Base-by-base conservation (phyloP, 2,888 invertebrate species). In the Dynastes hyllus region DNA sequence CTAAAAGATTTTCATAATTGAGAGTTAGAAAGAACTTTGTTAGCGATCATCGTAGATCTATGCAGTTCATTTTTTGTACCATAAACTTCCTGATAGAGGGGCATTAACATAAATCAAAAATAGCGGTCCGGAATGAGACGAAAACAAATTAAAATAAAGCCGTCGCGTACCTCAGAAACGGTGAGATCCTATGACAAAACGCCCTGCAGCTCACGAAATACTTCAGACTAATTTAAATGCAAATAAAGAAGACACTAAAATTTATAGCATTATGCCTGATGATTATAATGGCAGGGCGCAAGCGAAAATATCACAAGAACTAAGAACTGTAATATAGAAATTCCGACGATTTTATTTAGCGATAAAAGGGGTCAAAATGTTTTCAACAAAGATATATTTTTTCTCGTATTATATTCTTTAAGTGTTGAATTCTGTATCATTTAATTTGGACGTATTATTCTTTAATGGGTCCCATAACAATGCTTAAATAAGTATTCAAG, bases 401-500 rank as follows among this genome's bases (percentile, higher is more conserved):
- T 32, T 32, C 32, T 32, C 32, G 32, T 32, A 32, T 32, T 32
- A 32, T 32, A 32, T 32, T 32, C 32, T 5, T 5, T 32, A 32
- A 32, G 32, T 32, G 32, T 32, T 45, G 45, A 45, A 45, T 45
- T 45, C 45, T 45, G 45, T 45, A 45, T 45, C 45, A 40, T 73
- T 73, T 73, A 73, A 73, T 73, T 58, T 27, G 40, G 37, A 40
- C 73, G 73, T 40, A 73, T 73, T 73, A 40, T 73, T 32, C 73
- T 58, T 58, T 73, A 76, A 76, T 76, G 76, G 63, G 29, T 65
- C 37, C 67, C 58, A 77, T 81, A 81, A 81, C 80, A 78, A 71
- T 63, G 77, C 76, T 80, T 80, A 78, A 78, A 79, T 77, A 78
- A 76, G 80, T 77, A 77, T 73, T 77, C 70, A 67, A 3, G 77